Conservation (phyloP, 1,140 invertebrate genomes). For the Tribolium madens region DNA sequence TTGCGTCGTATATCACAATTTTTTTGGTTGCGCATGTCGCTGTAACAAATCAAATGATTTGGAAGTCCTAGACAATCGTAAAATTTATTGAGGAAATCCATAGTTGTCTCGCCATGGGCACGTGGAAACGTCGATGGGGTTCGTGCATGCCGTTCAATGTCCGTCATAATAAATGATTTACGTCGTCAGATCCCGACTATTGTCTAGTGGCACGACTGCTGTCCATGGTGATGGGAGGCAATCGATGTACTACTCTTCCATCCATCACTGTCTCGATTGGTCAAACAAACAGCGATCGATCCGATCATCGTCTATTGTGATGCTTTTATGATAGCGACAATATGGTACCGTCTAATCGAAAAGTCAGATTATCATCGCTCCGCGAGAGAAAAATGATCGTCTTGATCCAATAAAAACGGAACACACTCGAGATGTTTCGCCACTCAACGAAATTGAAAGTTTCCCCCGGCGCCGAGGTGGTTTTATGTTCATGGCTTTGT, state of each 20-base stretch:
- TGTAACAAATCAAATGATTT: constrained; percentile 16
- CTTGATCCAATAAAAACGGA: constrained; percentile 37
- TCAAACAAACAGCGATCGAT: constrained; percentile 29
- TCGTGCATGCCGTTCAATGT: neutral
- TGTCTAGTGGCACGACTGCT: constrained; percentile 34
- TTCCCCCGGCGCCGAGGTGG: constrained; percentile 19
- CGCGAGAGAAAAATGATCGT: constrained; percentile 41
- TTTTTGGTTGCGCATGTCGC: neutral
- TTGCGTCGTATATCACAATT: no score
- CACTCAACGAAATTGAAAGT: constrained; percentile 38
- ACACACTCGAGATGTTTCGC: constrained; percentile 33
- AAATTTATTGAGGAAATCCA: constrained; percentile 30
- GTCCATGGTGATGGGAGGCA: constrained; percentile 35
- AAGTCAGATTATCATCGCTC: constrained; percentile 43
- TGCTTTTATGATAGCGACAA: constrained; percentile 42
- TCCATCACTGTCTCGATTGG: constrained; percentile 40
- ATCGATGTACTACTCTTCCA: constrained; percentile 41
- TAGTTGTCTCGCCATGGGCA: constrained; percentile 6
- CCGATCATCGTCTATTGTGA: constrained; percentile 12
- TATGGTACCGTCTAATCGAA: constrained; percentile 41
- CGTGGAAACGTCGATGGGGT: neutral
- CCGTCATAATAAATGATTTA: constrained; percentile 45
- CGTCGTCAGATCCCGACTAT: neutral
- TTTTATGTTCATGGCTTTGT: constrained; percentile 34
- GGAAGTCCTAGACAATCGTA: constrained; percentile 1